phyloP scores from a whole-genome alignment of 2,113 vertebrate genomes.

The Dolichallabes microphthalmus region DNA sequence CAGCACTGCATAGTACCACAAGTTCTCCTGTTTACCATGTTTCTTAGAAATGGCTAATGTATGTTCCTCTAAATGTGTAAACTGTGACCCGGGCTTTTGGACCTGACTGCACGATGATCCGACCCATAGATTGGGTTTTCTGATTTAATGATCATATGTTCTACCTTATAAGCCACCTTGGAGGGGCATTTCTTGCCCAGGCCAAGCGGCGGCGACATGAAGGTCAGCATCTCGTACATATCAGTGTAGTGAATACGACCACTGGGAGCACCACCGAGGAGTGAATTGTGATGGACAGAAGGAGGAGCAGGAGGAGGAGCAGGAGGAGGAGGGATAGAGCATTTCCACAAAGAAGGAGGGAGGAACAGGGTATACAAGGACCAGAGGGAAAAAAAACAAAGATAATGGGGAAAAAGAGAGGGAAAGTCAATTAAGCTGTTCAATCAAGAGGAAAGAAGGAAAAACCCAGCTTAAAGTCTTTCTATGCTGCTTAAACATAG shows the following conservation, averaged over 20 bases:
- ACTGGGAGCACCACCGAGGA: constrained; percentile 70
- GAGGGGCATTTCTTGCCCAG: constrained; percentile 99
- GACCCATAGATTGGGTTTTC: not conserved
- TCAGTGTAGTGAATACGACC: constrained; percentile 99
- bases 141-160: constrained; percentile 46
- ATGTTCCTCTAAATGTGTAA: not conserved
- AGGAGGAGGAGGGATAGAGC: constrained; percentile 42
- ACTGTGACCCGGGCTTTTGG: not conserved
- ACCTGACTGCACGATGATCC: not conserved
- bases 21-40: not conserved
- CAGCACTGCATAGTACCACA: not conserved
- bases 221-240: constrained; percentile 99
- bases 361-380: constrained; percentile 41
- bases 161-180: constrained; percentile 99
- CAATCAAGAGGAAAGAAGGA: constrained; percentile 62
- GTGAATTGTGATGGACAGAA: constrained; percentile 71
- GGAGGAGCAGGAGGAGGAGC: constrained; percentile 57
- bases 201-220: constrained; percentile 99
- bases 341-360: constrained; percentile 58
- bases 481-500: constrained; percentile 77
- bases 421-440: constrained; percentile 68
- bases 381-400: constrained; percentile 36
- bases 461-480: constrained; percentile 61
- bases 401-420: constrained; percentile 64
- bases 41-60: not conserved